Evolutionary conservation across 2,797 vertebrate genomes (phyloP).

Genomic region (Limnodromus scolopaceus): DNA sequence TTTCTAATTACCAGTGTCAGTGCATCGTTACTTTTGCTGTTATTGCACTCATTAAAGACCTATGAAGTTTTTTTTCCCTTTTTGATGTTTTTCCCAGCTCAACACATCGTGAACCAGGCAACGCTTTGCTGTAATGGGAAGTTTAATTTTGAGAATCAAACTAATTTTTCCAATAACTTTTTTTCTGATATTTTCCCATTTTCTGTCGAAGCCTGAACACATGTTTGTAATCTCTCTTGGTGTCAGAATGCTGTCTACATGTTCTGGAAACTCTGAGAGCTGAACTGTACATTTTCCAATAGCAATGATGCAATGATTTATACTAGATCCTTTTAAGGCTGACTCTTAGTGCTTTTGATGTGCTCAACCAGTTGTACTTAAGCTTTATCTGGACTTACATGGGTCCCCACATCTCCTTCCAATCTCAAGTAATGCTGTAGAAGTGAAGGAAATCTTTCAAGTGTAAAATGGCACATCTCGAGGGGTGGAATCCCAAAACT

Average conservation of each 20-base stretch:
- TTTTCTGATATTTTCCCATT: background rate
- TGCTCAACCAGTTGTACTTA: background rate
- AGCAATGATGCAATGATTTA: background rate
- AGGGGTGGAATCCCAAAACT: background rate
- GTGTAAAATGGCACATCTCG: background rate
- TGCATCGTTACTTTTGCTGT: background rate
- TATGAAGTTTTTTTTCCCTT: background rate
- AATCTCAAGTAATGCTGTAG: background rate
- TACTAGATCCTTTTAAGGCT: background rate
- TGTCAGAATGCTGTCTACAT: background rate
- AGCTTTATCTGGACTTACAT: background rate
- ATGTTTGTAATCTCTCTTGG: background rate
- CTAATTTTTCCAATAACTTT: background rate
- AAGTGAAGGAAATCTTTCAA: background rate
- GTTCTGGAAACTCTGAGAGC: conserved; percentile 2
- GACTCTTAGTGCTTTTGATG: background rate
- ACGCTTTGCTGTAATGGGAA: background rate
- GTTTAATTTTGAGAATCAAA: background rate
- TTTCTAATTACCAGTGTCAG: conserved; percentile 15
- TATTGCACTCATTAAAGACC: background rate
- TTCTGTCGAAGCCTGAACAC: background rate
- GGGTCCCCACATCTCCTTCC: background rate
- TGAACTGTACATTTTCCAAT: background rate
- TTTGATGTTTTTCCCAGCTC: background rate
- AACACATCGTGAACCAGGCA: background rate